Base-by-base conservation (phyloP, 2,888 invertebrate species). In the Melanotus villosus region DNA sequence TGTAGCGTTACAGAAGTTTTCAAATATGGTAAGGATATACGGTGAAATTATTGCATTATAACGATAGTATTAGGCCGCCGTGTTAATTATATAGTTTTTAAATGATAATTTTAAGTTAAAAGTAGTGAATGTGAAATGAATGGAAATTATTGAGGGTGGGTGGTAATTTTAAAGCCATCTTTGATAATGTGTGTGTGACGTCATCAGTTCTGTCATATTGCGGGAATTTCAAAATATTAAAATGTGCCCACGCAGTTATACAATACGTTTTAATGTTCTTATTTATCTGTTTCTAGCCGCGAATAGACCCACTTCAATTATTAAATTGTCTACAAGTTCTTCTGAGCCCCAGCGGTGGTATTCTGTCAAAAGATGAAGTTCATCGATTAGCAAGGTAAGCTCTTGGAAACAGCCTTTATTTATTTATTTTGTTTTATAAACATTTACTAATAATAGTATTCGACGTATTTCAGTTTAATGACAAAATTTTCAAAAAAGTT, bases 401-500 rank as follows among this genome's bases (percentile, higher is more conserved):
- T 74, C 32, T 60, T 47, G 7, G 26, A 26, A 26, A 26, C 26
- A 3, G n/a, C n/a, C n/a, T 9, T 52, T 30, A 32, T 43, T 2
- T 10, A 23, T 26, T 18, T 26, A 18, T 26, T 14, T 26, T 16
- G 38, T 19, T 56, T 19, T 43, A 21, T 1, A 16, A 21, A 18
- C 2, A 1, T 9, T 18, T 16, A 7, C 45, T 19, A 45, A 45
- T 45, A 1, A 10, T 10, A 9, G 16, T 45, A 21, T 38, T 57
- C 12, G 18, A 16, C 26, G 7, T 34, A 77, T 90, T 91, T 77
- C 88, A 97, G 96, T 83, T 90, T 98, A 81, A 98, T 98, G 97
- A 94, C 93, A 50, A 96, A 97, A 84, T 96, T 94, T 87, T 97
- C 97, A 0, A 96, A 94, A 84, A 98, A 97, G 85, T 88, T 98